Conservation (phyloP, 2,797 vertebrate genomes). For the Denticeps clupeoides region DNA sequence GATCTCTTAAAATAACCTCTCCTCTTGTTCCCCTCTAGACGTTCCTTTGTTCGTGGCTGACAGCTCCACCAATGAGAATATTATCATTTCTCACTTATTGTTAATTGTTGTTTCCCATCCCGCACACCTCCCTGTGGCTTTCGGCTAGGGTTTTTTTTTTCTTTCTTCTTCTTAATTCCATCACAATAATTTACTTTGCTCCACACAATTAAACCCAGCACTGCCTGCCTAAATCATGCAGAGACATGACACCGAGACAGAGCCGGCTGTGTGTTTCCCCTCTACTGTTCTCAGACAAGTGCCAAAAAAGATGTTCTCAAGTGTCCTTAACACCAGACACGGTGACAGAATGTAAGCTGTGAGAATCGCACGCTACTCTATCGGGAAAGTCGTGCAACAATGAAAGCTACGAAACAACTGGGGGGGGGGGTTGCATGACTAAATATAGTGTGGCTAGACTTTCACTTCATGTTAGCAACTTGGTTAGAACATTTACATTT, state of each 20-base stretch:
- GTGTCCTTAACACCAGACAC: no score
- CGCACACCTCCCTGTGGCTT: conserved; percentile 20
- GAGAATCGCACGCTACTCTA: no score
- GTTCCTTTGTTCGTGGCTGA: conserved; percentile 36
- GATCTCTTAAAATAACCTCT: no score
- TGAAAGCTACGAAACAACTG: no score
- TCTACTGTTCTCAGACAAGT: background rate
- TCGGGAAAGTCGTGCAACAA: no score
- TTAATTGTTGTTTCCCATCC: conserved; percentile 11
- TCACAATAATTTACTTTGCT: conserved; percentile 2
- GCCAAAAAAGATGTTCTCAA: no score
- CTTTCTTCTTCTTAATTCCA: conserved; percentile 13
- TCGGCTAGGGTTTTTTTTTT: background rate
- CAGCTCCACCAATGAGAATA: conserved; percentile 39
- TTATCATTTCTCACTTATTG: conserved; percentile 28
- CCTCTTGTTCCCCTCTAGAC: background rate
- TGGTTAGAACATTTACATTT: no score
- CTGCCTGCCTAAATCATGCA: background rate
- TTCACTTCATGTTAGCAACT: no score
- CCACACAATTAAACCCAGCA: background rate
- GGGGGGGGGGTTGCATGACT: no score
- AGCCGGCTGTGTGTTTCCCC: background rate
- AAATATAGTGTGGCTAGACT: no score
- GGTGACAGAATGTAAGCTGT: no score
- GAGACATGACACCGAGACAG: background rate